A percentile compares a stretch with the other conserved stretches of the same genome.
Conservation (phyloP, 2,113 vertebrate species). For the Salminus brasiliensis region DNA sequence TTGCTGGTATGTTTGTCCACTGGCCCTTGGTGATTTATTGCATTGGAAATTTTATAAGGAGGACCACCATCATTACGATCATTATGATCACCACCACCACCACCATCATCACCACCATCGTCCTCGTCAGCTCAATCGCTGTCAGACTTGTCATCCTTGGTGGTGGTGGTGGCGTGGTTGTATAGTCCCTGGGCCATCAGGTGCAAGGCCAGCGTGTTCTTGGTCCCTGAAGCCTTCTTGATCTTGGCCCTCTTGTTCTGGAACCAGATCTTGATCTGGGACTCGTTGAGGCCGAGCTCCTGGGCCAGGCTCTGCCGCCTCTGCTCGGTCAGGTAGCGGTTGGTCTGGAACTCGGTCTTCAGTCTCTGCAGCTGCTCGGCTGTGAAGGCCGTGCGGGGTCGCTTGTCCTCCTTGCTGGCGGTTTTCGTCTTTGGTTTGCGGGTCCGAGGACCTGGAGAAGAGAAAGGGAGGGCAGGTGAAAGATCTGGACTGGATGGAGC, state of each 20-base stretch:
- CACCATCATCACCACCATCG: not conserved
- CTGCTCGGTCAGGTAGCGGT: conserved; percentile 92
- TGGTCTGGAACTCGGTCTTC: conserved; percentile 89
- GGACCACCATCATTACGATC: not conserved
- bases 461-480: not conserved
- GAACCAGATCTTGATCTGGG: conserved; percentile 96
- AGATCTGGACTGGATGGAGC: too few species aligned
- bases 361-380: conserved; percentile 92
- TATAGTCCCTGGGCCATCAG: conserved; percentile 94
- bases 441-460: conserved; percentile 91
- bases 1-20: conserved; percentile 97
- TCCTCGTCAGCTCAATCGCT: conserved; percentile 81
- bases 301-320: conserved; percentile 88
- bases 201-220: conserved; percentile 88
- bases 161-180: conserved; percentile 86
- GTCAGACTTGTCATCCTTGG: conserved; percentile 95
- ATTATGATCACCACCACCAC: not conserved
- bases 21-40: conserved; percentile 97
- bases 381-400: conserved; percentile 91
- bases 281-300: conserved; percentile 91
- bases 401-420: conserved; percentile 91
- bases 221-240: conserved; percentile 87
- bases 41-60: conserved; percentile 80
- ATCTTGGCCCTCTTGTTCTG: conserved; percentile 96
- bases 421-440: conserved; percentile 98